Evolutionary conservation across 2,888 invertebrate species (phyloP), one percentile per base, ranked within the genome.

Genomic region (Drosophila acutilabella): DNA sequence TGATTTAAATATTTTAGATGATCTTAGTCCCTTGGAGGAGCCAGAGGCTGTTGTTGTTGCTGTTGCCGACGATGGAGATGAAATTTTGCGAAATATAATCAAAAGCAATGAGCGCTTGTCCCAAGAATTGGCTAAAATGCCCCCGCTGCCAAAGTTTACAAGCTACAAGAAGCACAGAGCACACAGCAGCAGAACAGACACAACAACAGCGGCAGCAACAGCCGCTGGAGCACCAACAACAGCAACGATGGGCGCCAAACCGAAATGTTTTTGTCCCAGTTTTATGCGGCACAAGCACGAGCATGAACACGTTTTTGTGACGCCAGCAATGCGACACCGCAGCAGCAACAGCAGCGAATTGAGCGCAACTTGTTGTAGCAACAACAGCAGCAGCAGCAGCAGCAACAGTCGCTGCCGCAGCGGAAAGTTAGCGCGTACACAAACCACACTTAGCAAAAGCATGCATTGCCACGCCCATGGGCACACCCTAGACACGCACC

Each of bases 121-220:
- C 23, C 66, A 68, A 61, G 86, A 91, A 64, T 68, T 90, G 80
- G 89, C 90, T 44, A 91, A 91, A 81, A 91, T 91, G 80, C 89
- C 83, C 7, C 91, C 91, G 38, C 48, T 91, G 64, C 89, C 91
- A 11, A 81, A 81, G 54, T 14, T 87, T 40, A 62, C 76, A 14
- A 68, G 74, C 62, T 75, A 78, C 52, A 83, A 69, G 16, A 78
- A 62, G 64, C 54, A 66, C 47, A 70, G 14, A 67, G 7, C 59
- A 53, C 51, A 54, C 50, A 64, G 16, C 66, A 41, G 54, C 64
- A 36, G 40, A 60, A 5, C 52, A 58, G 2, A 48, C 16, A 13
- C 51, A 42, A 2, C 61, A 48, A 23, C 65, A 42, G 61, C 65
- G 26, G n/a, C 57, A 54, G 8, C 60, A 47, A 16, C 41, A n/a